Conservation (phyloP, 2,888 invertebrate species). For the Mamestra brassicae region DNA sequence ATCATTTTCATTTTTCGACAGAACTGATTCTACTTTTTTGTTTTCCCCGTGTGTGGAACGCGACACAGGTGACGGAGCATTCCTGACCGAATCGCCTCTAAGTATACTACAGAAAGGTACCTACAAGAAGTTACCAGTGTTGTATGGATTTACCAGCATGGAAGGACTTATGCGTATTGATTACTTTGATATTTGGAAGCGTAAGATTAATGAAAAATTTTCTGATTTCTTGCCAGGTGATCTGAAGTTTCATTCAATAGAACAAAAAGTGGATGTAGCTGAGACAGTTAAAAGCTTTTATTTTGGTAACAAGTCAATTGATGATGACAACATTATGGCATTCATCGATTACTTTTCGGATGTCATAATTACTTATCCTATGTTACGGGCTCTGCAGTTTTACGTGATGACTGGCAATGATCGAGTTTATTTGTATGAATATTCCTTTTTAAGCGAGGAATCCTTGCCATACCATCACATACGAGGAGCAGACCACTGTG, state of each 20-base stretch:
- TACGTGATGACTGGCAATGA: conserved; percentile 73
- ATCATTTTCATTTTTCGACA: conserved; percentile 53
- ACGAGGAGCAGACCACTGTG: conserved; percentile 71
- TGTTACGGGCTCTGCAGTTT: conserved; percentile 68
- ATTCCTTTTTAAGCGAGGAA: conserved; percentile 68
- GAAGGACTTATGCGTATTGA: conserved; percentile 73
- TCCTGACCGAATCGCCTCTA: conserved; percentile 72
- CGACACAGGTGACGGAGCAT: conserved; percentile 61
- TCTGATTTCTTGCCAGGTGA: conserved; percentile 79
- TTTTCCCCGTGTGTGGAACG: conserved; percentile 68
- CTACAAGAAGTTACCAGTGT: conserved; percentile 71
- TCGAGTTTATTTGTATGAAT: conserved; percentile 73
- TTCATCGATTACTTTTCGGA: conserved; percentile 74
- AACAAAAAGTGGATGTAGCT: conserved; percentile 70
- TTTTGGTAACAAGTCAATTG: conserved; percentile 69
- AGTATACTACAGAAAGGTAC: conserved; percentile 70
- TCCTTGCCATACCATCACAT: conserved; percentile 63
- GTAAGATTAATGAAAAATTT: conserved; percentile 77
- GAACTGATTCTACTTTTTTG: conserved; percentile 61
- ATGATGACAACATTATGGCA: conserved; percentile 60
- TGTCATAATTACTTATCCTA: conserved; percentile 67
- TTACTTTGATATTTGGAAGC: conserved; percentile 70
- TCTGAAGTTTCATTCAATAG: conserved; percentile 68
- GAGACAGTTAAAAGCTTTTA: conserved; percentile 71
- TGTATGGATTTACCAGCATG: conserved; percentile 77